Evolutionary conservation across 2,888 invertebrate species (phyloP).

Genomic region (Pecten maximus): DNA sequence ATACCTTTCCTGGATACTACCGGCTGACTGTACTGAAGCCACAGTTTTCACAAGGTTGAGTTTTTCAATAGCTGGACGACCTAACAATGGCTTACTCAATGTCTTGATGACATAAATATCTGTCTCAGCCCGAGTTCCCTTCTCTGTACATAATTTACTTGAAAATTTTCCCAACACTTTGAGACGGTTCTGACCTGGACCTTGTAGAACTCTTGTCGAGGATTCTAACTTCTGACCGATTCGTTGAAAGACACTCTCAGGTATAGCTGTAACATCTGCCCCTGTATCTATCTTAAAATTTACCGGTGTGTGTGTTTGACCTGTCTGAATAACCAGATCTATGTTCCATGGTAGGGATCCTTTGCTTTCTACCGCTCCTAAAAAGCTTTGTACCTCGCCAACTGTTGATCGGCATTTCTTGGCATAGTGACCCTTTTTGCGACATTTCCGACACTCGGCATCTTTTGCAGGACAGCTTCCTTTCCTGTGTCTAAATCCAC

Average conservation of each 20-base stretch:
- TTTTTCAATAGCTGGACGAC: not conserved
- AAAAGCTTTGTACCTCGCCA: slow-evolving; percentile 28
- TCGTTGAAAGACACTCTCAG: not conserved
- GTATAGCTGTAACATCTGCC: slow-evolving; percentile 52
- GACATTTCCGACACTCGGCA: not conserved
- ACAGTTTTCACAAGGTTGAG: not conserved
- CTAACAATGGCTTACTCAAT: no score
- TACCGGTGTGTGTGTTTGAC: slow-evolving; percentile 41
- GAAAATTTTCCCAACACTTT: no score
- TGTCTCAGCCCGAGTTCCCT: no score
- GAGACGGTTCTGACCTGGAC: no score
- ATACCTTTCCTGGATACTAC: not conserved
- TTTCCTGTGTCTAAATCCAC: slow-evolving; percentile 5
- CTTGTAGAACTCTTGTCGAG: no score
- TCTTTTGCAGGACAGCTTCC: not conserved
- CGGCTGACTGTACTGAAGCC: not conserved
- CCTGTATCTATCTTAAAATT: slow-evolving; percentile 61
- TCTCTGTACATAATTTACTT: no score
- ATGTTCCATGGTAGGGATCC: slow-evolving; percentile 19
- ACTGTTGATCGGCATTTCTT: slow-evolving; percentile 7
- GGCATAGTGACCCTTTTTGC: slow-evolving; percentile 37
- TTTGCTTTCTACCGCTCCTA: slow-evolving; percentile 30
- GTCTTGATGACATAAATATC: no score
- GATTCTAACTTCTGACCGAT: not conserved
- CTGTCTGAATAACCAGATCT: slow-evolving; percentile 32